Percentiles rank a stretch among this genome's conserved stretches.
Evolutionary conservation across 2,888 invertebrate genomes (phyloP).

Genomic region (Philereme transversata): DNA sequence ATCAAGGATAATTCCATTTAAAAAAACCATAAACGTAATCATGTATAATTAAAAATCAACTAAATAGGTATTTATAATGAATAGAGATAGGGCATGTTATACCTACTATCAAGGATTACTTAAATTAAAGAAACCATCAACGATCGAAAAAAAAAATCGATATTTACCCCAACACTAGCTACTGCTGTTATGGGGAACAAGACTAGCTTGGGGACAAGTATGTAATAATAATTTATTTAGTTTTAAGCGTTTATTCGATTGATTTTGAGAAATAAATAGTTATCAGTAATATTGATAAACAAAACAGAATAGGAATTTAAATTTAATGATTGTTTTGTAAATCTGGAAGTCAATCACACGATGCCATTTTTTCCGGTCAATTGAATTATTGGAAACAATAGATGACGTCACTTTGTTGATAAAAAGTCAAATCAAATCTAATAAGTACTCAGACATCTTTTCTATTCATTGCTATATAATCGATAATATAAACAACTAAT

Average conservation of each 20-base stretch:
- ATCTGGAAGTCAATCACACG: constrained; percentile 5
- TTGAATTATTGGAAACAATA: constrained; percentile 52
- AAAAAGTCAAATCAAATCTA: constrained; percentile 10
- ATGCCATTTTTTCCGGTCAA: constrained; percentile 24
- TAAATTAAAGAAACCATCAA: constrained; percentile 20
- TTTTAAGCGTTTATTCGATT: constrained; percentile 6
- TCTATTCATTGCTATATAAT: constrained; percentile 17
- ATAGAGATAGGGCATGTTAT: too few relatives aligned
- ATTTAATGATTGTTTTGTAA: not conserved
- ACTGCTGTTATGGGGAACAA: constrained; percentile 60
- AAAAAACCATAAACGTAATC: too few relatives aligned
- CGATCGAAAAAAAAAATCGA: constrained; percentile 49
- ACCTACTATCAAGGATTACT: too few relatives aligned
- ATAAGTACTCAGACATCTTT: not conserved
- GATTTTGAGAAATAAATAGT: not conserved
- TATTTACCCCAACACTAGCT: constrained; percentile 55
- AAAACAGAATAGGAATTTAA: not conserved
- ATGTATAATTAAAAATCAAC: too few relatives aligned
- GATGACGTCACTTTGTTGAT: constrained; percentile 60
- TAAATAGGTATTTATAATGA: too few relatives aligned
- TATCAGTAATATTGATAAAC: not conserved
- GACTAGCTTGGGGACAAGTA: constrained; percentile 40
- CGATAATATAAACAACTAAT: too few relatives aligned
- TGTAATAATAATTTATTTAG: constrained; percentile 38
- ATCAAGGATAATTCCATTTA: too few relatives aligned